Evolutionary conservation across 2,113 vertebrate genomes (phyloP).

Genomic region (Paratilapia polleni): DNA sequence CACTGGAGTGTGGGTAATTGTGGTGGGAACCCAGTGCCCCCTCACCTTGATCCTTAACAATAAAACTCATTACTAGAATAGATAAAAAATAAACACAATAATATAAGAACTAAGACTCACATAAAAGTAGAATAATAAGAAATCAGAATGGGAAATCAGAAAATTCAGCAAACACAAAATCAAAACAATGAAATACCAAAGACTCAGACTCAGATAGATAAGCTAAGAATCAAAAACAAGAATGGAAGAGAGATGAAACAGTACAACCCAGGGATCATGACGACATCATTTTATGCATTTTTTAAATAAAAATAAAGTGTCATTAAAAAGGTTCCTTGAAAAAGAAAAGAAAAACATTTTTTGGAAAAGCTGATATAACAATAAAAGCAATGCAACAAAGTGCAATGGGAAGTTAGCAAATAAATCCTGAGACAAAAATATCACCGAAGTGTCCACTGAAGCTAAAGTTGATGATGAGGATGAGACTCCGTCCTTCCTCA

Average conservation of each 20-base stretch:
- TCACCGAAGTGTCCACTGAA: neutral
- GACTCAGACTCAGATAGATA: no score
- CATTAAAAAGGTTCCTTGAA: rapidly evolving
- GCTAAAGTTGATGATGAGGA: neutral
- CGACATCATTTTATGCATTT: neutral
- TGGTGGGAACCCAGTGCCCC: no score
- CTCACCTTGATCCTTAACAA: no score
- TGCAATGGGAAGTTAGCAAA: neutral
- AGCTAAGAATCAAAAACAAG: no score
- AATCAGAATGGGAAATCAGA: no score
- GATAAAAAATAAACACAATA: no score
- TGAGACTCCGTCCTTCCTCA: neutral
- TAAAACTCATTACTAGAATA: no score
- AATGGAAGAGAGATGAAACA: neutral
- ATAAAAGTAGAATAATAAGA: no score
- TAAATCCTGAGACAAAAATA: neutral
- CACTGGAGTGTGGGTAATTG: no score
- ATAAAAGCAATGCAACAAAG: neutral
- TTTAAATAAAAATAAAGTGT: neutral
- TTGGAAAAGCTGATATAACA: neutral
- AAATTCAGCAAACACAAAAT: no score
- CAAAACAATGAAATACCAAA: no score
- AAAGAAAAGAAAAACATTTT: rapidly evolving
- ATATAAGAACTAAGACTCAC: no score
- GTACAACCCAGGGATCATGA: neutral